Evolutionary conservation across 2,797 vertebrate species (phyloP).

Genomic region (Eptatretus atami): DNA sequence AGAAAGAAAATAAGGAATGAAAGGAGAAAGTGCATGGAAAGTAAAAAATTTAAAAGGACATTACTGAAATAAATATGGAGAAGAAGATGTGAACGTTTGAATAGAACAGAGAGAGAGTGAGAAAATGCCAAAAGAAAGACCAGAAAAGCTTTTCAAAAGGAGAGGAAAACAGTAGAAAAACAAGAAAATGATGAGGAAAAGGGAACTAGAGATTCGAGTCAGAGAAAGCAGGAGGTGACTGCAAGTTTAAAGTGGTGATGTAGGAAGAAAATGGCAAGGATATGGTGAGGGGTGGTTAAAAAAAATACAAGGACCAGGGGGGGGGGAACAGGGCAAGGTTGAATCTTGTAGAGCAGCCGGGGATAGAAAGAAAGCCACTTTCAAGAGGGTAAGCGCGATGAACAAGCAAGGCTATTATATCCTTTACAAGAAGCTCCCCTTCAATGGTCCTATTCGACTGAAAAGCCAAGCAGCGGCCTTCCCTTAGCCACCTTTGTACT

Average conservation of each 20-base stretch:
- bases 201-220: constrained; percentile 11
- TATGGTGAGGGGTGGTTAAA: neutral
- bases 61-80: no score
- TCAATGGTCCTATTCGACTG: no score
- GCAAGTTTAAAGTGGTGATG: constrained; percentile 12
- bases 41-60: no score
- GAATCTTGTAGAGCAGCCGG: neutral
- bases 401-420: constrained; percentile 6
- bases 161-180: constrained; percentile 9
- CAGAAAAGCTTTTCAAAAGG: no score
- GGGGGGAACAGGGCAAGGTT: neutral
- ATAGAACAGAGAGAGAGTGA: no score
- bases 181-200: constrained; percentile 17
- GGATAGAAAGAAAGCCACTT: neutral
- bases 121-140: no score
- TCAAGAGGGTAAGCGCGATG: constrained; percentile 2
- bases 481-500: no score
- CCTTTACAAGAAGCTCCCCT: neutral
- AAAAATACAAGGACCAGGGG: neutral
- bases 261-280: constrained; percentile 9
- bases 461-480: no score
- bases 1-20: no score
- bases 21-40: no score
- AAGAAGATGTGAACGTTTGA: no score
- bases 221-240: constrained; percentile 8